Percentiles rank a stretch among this genome's conserved stretches.
Conservation (phyloP, 2,888 invertebrate species). For the Drosophila lutescens region DNA sequence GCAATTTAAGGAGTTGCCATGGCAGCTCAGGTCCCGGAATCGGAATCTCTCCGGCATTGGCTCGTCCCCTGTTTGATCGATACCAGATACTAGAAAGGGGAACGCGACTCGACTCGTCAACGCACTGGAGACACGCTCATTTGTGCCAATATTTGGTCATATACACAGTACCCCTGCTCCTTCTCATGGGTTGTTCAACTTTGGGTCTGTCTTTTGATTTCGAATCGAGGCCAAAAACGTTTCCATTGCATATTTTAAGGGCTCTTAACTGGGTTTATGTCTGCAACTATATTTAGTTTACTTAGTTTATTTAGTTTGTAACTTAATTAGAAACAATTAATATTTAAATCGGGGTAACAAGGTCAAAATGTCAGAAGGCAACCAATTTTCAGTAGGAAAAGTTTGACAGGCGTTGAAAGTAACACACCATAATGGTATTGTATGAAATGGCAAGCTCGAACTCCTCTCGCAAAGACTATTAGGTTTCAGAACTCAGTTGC, state of each 20-base stretch:
- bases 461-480: conserved; percentile 18
- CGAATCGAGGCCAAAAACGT: conserved; percentile 64
- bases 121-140: conserved; percentile 67
- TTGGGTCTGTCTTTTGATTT: neutral
- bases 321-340: conserved; percentile 36
- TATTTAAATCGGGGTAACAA: conserved; percentile 14
- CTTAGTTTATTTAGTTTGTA: conserved; percentile 41
- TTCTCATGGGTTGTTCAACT: conserved; percentile 67
- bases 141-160: conserved; percentile 63
- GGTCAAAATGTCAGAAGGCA: conserved; percentile 31
- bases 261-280: conserved; percentile 32
- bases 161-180: neutral
- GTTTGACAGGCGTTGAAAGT: neutral
- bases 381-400: neutral
- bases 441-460: neutral
- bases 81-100: conserved; percentile 46
- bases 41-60: conserved; percentile 9
- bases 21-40: conserved; percentile 29
- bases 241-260: conserved; percentile 60
- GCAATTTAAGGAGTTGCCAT: conserved; percentile 47
- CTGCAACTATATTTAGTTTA: conserved; percentile 49
- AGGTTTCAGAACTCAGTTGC: conserved; percentile 32
- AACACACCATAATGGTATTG: neutral
- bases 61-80: conserved; percentile 79
- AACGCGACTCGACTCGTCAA: conserved; percentile 26